Evolutionary conservation across 2,888 invertebrate species (phyloP).

Genomic region (Spisula solida): DNA sequence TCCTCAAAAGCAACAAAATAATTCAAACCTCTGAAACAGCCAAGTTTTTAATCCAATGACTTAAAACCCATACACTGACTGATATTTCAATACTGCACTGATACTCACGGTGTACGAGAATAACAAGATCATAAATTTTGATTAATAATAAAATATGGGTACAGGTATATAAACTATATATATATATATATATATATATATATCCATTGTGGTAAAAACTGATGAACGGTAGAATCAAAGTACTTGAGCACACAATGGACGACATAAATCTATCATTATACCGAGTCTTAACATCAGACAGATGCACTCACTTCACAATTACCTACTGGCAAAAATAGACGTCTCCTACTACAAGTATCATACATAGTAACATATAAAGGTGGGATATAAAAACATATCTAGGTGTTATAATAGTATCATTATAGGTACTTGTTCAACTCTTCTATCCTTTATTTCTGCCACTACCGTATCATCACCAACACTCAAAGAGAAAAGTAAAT

Average conservation of each 20-base stretch:
- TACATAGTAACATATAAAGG: not conserved
- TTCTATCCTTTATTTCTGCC: constrained; percentile 37
- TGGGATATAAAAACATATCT: not conserved
- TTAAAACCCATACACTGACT: not conserved
- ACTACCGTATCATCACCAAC: constrained; percentile 42
- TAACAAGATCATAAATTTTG: constrained; percentile 2
- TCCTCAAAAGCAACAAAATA: not conserved
- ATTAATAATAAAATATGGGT: not conserved
- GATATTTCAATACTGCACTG: not conserved
- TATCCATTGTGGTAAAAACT: not conserved
- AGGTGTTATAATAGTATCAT: constrained; percentile 6
- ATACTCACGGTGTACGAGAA: not conserved
- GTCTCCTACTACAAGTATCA: not conserved
- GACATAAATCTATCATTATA: constrained; percentile 1
- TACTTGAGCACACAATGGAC: not conserved
- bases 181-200: no score
- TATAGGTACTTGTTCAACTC: constrained; percentile 46
- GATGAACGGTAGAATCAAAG: not conserved
- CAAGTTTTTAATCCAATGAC: not conserved
- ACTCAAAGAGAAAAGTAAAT: constrained; percentile 53
- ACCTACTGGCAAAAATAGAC: not conserved
- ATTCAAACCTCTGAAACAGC: not conserved
- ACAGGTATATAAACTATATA: constrained; percentile 10
- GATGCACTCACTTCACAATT: not conserved
- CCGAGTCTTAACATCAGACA: not conserved